phyloP scores from a whole-genome alignment of 2,888 invertebrate genomes.

The Papilio demoleus region DNA sequence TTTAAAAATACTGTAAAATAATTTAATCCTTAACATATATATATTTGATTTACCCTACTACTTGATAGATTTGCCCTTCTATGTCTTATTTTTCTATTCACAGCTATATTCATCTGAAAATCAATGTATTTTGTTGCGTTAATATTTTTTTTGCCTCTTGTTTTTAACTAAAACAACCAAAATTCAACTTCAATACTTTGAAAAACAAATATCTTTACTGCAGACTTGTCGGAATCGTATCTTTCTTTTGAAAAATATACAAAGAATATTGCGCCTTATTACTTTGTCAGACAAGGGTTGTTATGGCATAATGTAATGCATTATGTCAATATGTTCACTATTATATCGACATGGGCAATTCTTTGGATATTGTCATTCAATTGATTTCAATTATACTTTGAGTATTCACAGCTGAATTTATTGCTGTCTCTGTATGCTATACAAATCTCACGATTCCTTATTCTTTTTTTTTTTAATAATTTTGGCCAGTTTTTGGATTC shows the following conservation, averaged over 20 bases:
- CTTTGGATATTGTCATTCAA: constrained; percentile 22
- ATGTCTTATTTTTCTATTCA: too few species aligned
- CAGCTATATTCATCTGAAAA: too few species aligned
- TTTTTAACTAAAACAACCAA: too few species aligned
- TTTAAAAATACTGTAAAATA: too few species aligned
- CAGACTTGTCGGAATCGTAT: constrained; percentile 6
- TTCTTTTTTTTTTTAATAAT: not conserved
- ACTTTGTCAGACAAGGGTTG: not conserved
- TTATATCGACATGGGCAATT: constrained; percentile 2
- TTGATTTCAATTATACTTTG: constrained; percentile 29
- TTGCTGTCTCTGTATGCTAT: not conserved
- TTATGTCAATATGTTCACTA: constrained; percentile 9
- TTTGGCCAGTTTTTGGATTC: too few species aligned
- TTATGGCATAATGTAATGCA: constrained; percentile 14
- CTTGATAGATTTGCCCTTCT: too few species aligned
- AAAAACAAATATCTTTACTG: too few species aligned
- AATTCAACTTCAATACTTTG: too few species aligned
- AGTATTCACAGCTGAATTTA: constrained; percentile 11
- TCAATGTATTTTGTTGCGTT: too few species aligned
- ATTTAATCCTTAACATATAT: too few species aligned
- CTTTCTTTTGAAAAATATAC: not conserved
- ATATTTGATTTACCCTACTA: too few species aligned
- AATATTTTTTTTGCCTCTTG: too few species aligned
- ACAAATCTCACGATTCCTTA: not conserved
- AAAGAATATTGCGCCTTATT: constrained; percentile 4